These are phyloP conservation scores for Bettongia penicillata DNA, from an alignment of 2,113 vertebrate genomes.

Conservation along the genomic window DNA sequence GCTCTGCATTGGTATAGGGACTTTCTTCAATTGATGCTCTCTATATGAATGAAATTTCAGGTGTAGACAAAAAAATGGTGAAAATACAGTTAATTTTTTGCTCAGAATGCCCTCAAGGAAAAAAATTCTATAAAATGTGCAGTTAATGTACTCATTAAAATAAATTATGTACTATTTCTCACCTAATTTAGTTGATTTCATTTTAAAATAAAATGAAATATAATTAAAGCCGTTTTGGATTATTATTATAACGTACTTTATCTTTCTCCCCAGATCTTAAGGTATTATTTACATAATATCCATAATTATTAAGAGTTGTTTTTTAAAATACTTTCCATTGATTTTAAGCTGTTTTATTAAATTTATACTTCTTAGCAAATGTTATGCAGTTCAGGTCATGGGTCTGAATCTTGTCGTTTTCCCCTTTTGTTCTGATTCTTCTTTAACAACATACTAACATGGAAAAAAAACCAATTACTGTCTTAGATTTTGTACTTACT, in stretches of 20 bases:
- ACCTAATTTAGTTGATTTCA: background rate
- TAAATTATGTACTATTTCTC: background rate
- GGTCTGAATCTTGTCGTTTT: background rate
- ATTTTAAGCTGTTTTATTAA: background rate
- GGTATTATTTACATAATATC: background rate
- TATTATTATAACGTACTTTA: background rate
- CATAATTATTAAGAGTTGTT: background rate
- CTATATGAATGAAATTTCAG: background rate
- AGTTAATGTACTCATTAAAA: background rate
- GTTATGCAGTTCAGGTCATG: background rate
- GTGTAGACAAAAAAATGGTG: background rate
- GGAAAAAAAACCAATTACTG: no score
- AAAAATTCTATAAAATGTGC: background rate
- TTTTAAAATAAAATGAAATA: background rate
- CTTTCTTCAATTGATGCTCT: background rate
- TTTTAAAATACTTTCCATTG: background rate
- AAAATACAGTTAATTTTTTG: conserved; percentile 16
- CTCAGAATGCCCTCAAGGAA: background rate
- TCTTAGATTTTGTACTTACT: background rate
- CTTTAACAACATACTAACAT: no score
- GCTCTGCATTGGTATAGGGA: background rate
- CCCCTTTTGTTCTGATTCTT: no score
- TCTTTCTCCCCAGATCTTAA: background rate
- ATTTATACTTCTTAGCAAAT: background rate
- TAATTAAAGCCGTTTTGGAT: background rate